Base-by-base conservation (phyloP, 2,797 vertebrate genomes). In the Anas acuta region DNA sequence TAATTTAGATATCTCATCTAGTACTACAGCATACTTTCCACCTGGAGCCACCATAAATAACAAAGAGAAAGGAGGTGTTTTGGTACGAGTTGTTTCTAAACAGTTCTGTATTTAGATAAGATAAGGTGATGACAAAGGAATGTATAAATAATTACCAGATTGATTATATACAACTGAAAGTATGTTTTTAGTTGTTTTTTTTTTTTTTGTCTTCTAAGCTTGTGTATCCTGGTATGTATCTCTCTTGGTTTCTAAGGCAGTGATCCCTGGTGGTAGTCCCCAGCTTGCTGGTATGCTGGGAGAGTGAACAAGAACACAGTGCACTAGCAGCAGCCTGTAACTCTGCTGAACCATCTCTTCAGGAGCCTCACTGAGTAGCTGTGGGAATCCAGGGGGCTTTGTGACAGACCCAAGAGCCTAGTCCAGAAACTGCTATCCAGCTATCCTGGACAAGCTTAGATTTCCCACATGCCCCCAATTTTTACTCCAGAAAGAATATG, bases 21-120 rank as follows among this genome's bases (percentile, higher is more conserved):
- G 99, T 96, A 98, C 97, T 3, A 99, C 99, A 9, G 98, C 97
- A 45, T 98, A 99, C 95, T 99, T 99, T 95, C 99, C 99, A 64
- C 99, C 99, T 57, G 99, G 99, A 97, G 99, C 98, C 94, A 98
- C 98, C 78, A 97, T 99, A 94, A 96, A 87, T 93, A 96, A 97
- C 96, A 98, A 98, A 94, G 97, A 98, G 76, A 97, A 98, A 90
- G 98, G 95, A 92, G 98, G 97, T 35, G 96, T 99, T 58, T 97
- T 99, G 98, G 99, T 99, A 98, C 49, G 97, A 95, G 35, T 95
- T 79, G 49, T 70, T 97, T 95, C 93, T 96, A 47, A 37, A 30
- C 58, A 8, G 2, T 92, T 95, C 72, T 90, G 41, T 88, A 26
- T 95, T 89, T 76, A 73, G 58, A 58, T 89, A 80, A 13, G 77